A percentile compares a stretch with the other conserved stretches of the same genome.
phyloP scores from a whole-genome alignment of 2,797 vertebrate species.

The Pteronotus mesoamericanus region DNA sequence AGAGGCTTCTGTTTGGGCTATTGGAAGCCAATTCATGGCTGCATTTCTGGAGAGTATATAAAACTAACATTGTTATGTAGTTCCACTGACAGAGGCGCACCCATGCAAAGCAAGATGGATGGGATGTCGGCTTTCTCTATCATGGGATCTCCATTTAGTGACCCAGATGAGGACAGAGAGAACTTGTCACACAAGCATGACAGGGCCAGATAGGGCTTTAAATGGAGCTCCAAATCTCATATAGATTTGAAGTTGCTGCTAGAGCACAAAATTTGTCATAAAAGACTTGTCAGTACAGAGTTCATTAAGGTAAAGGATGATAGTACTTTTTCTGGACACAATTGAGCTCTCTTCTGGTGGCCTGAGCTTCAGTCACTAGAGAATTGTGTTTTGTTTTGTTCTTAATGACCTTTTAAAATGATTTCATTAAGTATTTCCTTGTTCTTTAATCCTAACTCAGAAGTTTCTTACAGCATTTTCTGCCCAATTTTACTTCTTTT shows the following conservation, averaged over 20 bases:
- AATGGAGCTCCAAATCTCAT: conserved; percentile 77
- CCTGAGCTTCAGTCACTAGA: conserved; percentile 52
- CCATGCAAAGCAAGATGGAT: conserved; percentile 90
- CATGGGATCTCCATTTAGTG: conserved; percentile 88
- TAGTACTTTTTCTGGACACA: conserved; percentile 76
- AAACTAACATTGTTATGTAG: conserved; percentile 82
- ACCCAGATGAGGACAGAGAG: conserved; percentile 84
- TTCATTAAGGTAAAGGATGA: conserved; percentile 84
- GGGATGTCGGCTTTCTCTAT: conserved; percentile 87
- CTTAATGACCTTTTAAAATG: conserved; percentile 40
- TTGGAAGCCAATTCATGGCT: conserved; percentile 71
- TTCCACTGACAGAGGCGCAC: conserved; percentile 83
- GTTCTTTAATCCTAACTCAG: conserved; percentile 63
- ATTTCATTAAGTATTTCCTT: conserved; percentile 69
- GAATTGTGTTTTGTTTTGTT: conserved; percentile 37
- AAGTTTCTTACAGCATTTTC: conserved; percentile 55
- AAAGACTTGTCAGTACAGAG: conserved; percentile 81
- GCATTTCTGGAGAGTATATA: conserved; percentile 76
- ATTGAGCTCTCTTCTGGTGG: conserved; percentile 46
- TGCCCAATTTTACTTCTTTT: conserved; percentile 53
- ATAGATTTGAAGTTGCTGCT: conserved; percentile 75
- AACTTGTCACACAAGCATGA: conserved; percentile 81
- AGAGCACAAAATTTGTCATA: conserved; percentile 81
- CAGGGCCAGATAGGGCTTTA: conserved; percentile 74
- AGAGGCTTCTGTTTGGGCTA: conserved; percentile 39